Base-by-base conservation (phyloP, 2,113 vertebrate genomes). In the Sisor rabdophorus region DNA sequence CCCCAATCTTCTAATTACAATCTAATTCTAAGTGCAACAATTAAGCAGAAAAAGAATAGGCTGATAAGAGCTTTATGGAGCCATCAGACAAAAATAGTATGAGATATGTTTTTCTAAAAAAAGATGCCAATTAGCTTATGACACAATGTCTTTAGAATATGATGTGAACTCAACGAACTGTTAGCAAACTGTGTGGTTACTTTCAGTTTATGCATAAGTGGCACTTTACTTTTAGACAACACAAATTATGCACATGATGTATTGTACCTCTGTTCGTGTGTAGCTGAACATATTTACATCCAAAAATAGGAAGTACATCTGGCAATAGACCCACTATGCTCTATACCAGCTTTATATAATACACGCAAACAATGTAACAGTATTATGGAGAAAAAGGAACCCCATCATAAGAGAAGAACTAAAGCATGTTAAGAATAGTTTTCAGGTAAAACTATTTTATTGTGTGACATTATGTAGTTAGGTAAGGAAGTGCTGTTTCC, bases 301-400 rank as follows among this genome's bases (percentile, higher is more conserved):
- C 6, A 19, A 77, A 69, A 22, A 77, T 26, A 56, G 69, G 77
- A 82, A 79, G 74, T 72, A 30, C 11, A 9, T 50, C 40, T 50
- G 16, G 16, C 2, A 11, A 8, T 52, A 8, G 19, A 55, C 30
- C 15, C 24, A 40, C 56, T 36, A 24, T 36, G 12, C 63, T 69
- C n/a, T n/a, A n/a, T 47, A 52, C 54, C 16, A 5, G 56, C 32
- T 54, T 55, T 11, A 59, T 68, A 6, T 69, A 5, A 3, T 20
- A 7, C 11, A 50, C 17, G 10, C 48, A 47, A 74, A 58, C 30
- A 67, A 24, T 9, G 10, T 17, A 5, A 56, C 24, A 26, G 15
- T 12, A 53, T 22, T 32, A 32, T 44, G 17, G 68, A 26, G 64
- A 76, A 54, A 82, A 22, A 67, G 81, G 81, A 79, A 82, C 61